Evolutionary conservation across 2,797 vertebrate genomes (phyloP).

Genomic region (Betta splendens): DNA sequence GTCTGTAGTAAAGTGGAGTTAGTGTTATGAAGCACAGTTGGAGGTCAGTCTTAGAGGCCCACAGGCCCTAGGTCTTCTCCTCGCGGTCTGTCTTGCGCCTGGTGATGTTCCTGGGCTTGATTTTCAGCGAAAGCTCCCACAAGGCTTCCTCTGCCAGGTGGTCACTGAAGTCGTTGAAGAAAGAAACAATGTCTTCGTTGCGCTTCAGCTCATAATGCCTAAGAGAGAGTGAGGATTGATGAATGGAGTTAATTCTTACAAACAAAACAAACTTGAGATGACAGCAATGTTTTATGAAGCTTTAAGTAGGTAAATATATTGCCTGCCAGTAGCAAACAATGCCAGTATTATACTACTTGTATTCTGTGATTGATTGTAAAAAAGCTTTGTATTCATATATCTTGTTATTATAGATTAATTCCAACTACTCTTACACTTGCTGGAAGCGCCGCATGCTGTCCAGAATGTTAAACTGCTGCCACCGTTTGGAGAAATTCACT

Average conservation of each 20-base stretch:
- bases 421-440: conserved; percentile 89
- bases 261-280: conserved; percentile 12
- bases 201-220: conserved; percentile 97
- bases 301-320: no score
- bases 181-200: conserved; percentile 95
- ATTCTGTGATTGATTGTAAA: conserved; percentile 19
- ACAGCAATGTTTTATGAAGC: conserved; percentile 16
- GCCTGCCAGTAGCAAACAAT: conserved; percentile 26
- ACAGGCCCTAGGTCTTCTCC: conserved; percentile 90
- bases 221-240: conserved; percentile 11
- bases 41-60: conserved; percentile 68
- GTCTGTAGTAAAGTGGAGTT: conserved; percentile 80
- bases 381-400: conserved; percentile 17
- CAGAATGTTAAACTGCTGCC: conserved; percentile 99
- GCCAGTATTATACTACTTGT: conserved; percentile 13
- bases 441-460: conserved; percentile 99
- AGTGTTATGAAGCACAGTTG: conserved; percentile 82
- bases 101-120: conserved; percentile 94
- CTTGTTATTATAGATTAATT: neutral
- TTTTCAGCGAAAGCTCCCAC: conserved; percentile 99
- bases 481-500: conserved; percentile 98
- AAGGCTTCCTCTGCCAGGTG: conserved; percentile 97
- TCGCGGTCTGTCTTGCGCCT: conserved; percentile 94
- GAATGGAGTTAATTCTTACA: conserved; percentile 3
- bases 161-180: conserved; percentile 99